phyloP scores from a whole-genome alignment of 2,113 vertebrate species.

The Euleptes europaea region DNA sequence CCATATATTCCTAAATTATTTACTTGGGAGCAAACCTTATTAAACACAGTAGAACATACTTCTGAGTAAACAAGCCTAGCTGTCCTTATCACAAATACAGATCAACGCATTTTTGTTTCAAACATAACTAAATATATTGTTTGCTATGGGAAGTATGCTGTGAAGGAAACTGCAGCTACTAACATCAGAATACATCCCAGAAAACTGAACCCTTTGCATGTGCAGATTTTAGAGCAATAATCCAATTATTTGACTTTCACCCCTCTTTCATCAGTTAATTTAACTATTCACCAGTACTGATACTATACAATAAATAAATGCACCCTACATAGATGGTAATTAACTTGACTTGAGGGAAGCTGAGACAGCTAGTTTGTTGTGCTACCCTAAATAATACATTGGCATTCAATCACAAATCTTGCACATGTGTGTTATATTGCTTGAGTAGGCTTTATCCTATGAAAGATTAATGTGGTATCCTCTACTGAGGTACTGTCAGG shows the following conservation, averaged over 20 bases:
- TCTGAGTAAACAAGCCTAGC: background rate
- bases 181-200: background rate
- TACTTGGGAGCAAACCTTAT: too few species aligned
- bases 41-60: too few species aligned
- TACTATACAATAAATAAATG: background rate
- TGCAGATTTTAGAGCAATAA: background rate
- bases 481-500: background rate
- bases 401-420: background rate
- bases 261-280: background rate
- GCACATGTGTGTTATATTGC: background rate
- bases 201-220: background rate
- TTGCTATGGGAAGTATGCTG: background rate
- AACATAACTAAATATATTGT: background rate
- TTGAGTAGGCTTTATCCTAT: background rate
- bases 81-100: background rate
- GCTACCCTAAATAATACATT: constrained; percentile 14
- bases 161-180: background rate
- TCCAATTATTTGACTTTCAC: background rate
- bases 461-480: background rate
- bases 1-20: background rate
- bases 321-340: constrained; percentile 12
- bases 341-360: constrained; percentile 2
- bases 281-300: background rate
- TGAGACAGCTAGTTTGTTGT: constrained; percentile 6
- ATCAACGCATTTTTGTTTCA: background rate